Evolutionary conservation across 2,113 vertebrate species (phyloP).

Genomic region (Pitta sordida): DNA sequence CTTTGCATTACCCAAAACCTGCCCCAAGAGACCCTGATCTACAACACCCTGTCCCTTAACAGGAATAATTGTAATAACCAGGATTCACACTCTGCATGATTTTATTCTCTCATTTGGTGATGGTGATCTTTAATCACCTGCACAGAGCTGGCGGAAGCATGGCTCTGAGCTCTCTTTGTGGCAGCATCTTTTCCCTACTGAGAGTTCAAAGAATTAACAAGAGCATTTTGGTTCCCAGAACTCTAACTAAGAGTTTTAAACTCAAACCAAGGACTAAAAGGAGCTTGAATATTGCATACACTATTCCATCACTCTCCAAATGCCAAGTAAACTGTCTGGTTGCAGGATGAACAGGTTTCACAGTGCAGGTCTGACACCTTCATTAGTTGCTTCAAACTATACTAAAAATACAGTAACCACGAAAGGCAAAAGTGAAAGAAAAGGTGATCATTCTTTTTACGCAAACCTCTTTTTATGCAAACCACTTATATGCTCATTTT

Average conservation of each 20-base stretch:
- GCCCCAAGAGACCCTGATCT: not conserved
- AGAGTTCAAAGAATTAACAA: not conserved
- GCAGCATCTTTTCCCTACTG: not conserved
- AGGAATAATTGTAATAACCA: not conserved
- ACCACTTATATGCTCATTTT: not conserved
- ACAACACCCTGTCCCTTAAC: not conserved
- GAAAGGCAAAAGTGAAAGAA: not conserved
- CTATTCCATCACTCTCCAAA: not conserved
- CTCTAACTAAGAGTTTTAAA: not conserved
- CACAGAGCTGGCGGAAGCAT: accelerated
- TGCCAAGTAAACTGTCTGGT: not conserved
- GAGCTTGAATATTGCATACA: not conserved
- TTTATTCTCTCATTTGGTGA: not conserved
- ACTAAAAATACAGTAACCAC: not conserved
- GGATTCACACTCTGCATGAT: not conserved
- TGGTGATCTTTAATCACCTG: not conserved
- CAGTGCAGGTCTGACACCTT: not conserved
- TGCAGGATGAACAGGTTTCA: not conserved
- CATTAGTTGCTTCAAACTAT: not conserved
- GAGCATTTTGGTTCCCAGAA: not conserved
- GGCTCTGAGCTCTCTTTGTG: not conserved
- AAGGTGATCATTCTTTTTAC: not conserved
- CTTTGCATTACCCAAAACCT: not conserved
- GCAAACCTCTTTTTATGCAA: too few relatives aligned
- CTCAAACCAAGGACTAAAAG: not conserved